Evolutionary conservation across 2,797 vertebrate species (phyloP).

Genomic region (Avahi laniger): DNA sequence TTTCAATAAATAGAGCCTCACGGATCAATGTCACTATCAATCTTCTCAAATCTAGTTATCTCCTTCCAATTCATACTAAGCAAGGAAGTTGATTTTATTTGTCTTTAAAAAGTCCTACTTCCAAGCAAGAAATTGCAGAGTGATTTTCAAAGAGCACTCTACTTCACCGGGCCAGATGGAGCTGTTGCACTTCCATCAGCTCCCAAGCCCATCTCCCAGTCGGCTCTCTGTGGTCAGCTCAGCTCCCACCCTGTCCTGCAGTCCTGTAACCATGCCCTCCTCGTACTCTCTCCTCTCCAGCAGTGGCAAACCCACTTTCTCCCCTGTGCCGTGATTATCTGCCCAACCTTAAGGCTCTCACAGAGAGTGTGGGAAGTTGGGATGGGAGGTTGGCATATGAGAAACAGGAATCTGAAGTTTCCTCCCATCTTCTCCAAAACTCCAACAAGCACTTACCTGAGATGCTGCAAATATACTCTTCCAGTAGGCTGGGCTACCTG

Average conservation of each 20-base stretch:
- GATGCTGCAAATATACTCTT: not conserved
- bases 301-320: not conserved
- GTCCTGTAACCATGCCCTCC: not conserved
- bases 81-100: not conserved
- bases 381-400: not conserved
- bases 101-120: not conserved
- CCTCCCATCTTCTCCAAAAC: not conserved
- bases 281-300: not conserved
- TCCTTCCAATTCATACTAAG: not conserved
- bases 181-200: not conserved
- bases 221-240: not conserved
- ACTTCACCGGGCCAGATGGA: not conserved
- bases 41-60: not conserved
- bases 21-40: not conserved
- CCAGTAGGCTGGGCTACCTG: not conserved
- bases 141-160: not conserved
- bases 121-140: not conserved
- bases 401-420: not conserved
- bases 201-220: not conserved
- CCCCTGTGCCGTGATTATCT: not conserved
- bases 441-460: not conserved
- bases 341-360: not conserved
- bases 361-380: not conserved
- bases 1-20: not conserved
- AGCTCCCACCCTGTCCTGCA: not conserved